These are phyloP conservation scores for Botia almorhae DNA, from an alignment of 2,797 vertebrate species.

Conservation along the genomic window DNA sequence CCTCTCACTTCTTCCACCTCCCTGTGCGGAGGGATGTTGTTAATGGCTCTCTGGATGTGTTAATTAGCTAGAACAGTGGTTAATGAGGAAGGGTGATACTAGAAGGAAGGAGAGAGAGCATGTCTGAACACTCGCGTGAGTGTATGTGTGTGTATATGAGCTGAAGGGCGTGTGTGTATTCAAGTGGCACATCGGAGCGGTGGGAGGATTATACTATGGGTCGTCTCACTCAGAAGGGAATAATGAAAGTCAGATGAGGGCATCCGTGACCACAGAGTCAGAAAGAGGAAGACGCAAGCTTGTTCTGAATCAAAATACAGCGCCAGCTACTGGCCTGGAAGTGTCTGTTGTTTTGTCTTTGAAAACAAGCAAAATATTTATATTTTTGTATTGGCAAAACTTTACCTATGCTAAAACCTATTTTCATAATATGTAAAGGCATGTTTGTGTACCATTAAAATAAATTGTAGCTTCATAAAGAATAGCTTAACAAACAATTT, in stretches of 20 bases:
- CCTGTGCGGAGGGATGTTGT: conserved; percentile 53
- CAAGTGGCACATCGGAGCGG: conserved; percentile 29
- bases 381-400: background rate
- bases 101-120: conserved; percentile 25
- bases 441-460: background rate
- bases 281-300: background rate
- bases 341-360: background rate
- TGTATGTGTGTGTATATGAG: conserved; percentile 29
- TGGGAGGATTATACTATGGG: conserved; percentile 22
- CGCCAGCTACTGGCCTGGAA: conserved; percentile 48
- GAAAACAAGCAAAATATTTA: background rate
- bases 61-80: conserved; percentile 62
- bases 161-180: conserved; percentile 35
- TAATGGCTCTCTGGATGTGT: conserved; percentile 63
- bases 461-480: background rate
- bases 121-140: conserved; percentile 20
- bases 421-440: background rate
- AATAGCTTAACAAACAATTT: background rate
- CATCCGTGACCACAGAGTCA: conserved; percentile 22
- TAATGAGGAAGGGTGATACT: conserved; percentile 55
- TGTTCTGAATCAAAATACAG: background rate
- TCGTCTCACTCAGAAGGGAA: conserved; percentile 32
- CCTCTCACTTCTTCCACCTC: conserved; percentile 37
- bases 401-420: too few relatives aligned
- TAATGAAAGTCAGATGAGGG: conserved; percentile 45